These are phyloP conservation scores for Lepidotrigona ventralis DNA, from an alignment of 1,140 invertebrate species.

Conservation along the genomic window DNA sequence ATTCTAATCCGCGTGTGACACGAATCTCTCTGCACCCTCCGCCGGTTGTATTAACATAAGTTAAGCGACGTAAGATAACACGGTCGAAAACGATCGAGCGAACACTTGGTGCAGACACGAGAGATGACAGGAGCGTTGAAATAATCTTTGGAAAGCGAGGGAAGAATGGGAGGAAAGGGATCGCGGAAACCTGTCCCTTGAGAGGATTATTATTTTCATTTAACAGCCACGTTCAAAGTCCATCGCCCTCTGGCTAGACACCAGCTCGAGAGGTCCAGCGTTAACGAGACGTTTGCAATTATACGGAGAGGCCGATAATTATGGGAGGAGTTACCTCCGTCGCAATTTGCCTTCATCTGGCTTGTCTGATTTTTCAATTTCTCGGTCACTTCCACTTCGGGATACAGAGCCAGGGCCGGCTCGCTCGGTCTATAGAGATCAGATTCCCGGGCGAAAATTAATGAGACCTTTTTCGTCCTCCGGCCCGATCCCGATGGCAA, in stretches of 20 bases:
- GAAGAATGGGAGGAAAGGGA: conserved; percentile 52
- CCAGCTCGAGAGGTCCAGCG: conserved; percentile 18
- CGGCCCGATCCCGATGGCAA: not conserved
- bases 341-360: conserved; percentile 45
- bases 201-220: conserved; percentile 61
- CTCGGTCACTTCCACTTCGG: conserved; percentile 23
- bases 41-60: conserved; percentile 52
- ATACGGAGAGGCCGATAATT: conserved; percentile 59
- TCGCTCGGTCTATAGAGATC: conserved; percentile 12
- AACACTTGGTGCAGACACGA: conserved; percentile 15
- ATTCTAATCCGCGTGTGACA: conserved; percentile 33
- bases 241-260: not conserved
- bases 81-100: not conserved
- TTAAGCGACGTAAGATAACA: conserved; percentile 17
- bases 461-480: conserved; percentile 42
- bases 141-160: not conserved
- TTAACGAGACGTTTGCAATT: conserved; percentile 66
- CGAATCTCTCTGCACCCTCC: not conserved
- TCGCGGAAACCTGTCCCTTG: conserved; percentile 57
- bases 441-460: conserved; percentile 51
- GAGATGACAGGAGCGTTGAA: conserved; percentile 5
- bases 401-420: not conserved
- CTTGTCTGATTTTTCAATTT: conserved; percentile 58
- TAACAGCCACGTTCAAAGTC: conserved; percentile 34
- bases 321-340: conserved; percentile 51